phyloP scores from a whole-genome alignment of 2,797 vertebrate species.

The Aphelocoma californica region DNA sequence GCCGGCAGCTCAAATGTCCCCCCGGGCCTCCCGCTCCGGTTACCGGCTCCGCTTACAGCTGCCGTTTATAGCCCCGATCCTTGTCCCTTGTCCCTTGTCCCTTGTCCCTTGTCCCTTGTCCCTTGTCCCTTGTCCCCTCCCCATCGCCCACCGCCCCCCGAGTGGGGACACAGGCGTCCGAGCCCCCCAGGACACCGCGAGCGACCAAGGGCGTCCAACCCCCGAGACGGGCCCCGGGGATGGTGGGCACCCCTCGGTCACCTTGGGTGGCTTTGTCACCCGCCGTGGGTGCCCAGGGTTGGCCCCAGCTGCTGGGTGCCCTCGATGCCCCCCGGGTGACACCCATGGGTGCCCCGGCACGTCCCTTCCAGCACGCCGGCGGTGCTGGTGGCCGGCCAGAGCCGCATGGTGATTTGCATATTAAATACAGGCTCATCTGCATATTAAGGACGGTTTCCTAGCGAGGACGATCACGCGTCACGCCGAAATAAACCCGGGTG shows the following conservation, averaged over 20 bases:
- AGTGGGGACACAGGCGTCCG: not conserved
- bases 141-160: not conserved
- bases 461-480: not conserved
- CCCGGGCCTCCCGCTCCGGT: conserved; percentile 36
- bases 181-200: not conserved
- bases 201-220: fast-evolving
- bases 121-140: not conserved
- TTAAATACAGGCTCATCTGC: conserved; percentile 43
- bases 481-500: not conserved
- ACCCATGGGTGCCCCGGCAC: not conserved
- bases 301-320: fast-evolving
- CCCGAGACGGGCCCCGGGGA: fast-evolving
- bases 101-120: not conserved
- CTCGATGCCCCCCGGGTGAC: fast-evolving
- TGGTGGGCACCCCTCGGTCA: too few species aligned
- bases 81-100: not conserved
- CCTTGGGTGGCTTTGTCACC: not conserved
- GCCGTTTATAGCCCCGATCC: conserved; percentile 40
- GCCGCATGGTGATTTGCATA: conserved; percentile 57
- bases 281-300: fast-evolving
- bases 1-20: conserved; percentile 36
- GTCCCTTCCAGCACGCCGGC: not conserved
- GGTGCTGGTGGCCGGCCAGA: conserved; percentile 30
- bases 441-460: conserved; percentile 32
- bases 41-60: conserved; percentile 54